Conservation (phyloP, 2,113 vertebrate species). For the Poeciliopsis turrubarensis region DNA sequence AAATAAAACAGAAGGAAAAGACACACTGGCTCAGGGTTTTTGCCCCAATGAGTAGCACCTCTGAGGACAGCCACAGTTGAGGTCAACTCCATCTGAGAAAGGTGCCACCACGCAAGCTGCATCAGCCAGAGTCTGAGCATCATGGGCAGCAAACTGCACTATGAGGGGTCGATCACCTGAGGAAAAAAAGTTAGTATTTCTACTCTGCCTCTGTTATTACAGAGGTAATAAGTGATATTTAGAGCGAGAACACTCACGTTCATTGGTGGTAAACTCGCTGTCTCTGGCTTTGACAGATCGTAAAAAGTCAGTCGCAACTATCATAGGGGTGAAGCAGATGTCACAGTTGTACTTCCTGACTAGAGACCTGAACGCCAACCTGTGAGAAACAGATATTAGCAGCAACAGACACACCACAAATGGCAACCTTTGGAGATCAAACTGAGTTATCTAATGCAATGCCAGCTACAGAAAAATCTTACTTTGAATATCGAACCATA, state of each 20-base stretch:
- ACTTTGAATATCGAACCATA: slow-evolving; percentile 99
- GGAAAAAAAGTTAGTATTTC: background rate
- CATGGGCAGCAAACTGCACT: slow-evolving; percentile 95
- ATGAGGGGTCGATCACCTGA: slow-evolving; percentile 92
- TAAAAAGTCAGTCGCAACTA: slow-evolving; percentile 93
- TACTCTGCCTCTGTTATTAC: background rate
- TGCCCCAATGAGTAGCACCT: slow-evolving; percentile 71
- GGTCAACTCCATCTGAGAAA: slow-evolving; percentile 93
- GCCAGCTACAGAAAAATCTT: slow-evolving; percentile 59
- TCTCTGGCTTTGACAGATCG: slow-evolving; percentile 94
- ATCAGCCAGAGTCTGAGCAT: slow-evolving; percentile 90
- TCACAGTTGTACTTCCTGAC: slow-evolving; percentile 94
- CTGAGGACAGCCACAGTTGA: slow-evolving; percentile 98
- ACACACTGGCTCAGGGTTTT: background rate
- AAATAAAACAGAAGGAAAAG: background rate
- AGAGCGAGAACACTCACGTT: slow-evolving; percentile 75
- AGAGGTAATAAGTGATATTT: background rate
- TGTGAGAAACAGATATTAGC: slow-evolving; percentile 44
- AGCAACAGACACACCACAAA: background rate
- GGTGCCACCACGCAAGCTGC: slow-evolving; percentile 87
- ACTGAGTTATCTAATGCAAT: no score
- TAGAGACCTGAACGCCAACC: slow-evolving; percentile 92
- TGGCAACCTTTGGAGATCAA: background rate
- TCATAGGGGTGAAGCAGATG: slow-evolving; percentile 97
- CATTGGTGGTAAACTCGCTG: slow-evolving; percentile 96